phyloP scores from a whole-genome alignment of 1,140 invertebrate genomes.

The Maconellicoccus hirsutus region DNA sequence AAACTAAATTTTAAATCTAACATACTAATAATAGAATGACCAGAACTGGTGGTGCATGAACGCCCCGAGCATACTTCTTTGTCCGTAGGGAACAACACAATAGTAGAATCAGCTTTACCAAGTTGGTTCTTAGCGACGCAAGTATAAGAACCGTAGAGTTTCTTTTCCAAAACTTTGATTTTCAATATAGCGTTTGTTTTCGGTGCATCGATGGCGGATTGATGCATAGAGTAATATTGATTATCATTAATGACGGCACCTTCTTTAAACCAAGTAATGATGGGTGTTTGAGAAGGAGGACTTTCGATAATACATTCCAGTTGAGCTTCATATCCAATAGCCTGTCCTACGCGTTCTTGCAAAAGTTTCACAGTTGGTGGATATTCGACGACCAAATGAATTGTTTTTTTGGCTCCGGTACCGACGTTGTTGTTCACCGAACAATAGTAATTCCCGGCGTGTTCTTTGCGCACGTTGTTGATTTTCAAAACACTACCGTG shows the following conservation, averaged over 20 bases:
- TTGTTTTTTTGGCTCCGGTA: slow-evolving; percentile 66
- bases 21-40: background rate
- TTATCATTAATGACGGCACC: slow-evolving; percentile 66
- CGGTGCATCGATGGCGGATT: slow-evolving; percentile 78
- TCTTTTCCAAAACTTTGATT: slow-evolving; percentile 80
- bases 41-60: background rate
- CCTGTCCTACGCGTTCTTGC: slow-evolving; percentile 66
- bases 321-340: slow-evolving; percentile 83
- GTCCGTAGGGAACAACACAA: slow-evolving; percentile 55
- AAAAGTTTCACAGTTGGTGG: slow-evolving; percentile 75
- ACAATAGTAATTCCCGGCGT: slow-evolving; percentile 85
- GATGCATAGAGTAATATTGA: slow-evolving; percentile 77
- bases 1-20: background rate
- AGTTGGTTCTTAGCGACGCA: slow-evolving; percentile 81
- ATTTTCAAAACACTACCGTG: slow-evolving; percentile 75
- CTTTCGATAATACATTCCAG: slow-evolving; percentile 84
- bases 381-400: slow-evolving; percentile 81
- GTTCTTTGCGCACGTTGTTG: slow-evolving; percentile 64
- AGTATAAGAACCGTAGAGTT: slow-evolving; percentile 73
- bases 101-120: slow-evolving; percentile 57
- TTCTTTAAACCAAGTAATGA: slow-evolving; percentile 78
- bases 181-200: slow-evolving; percentile 78
- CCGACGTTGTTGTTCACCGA: slow-evolving; percentile 85
- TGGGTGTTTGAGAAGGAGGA: slow-evolving; percentile 80
- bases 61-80: background rate